Evolutionary conservation across 2,797 vertebrate species (phyloP).

Genomic region (Aselliscus stoliczkanus): DNA sequence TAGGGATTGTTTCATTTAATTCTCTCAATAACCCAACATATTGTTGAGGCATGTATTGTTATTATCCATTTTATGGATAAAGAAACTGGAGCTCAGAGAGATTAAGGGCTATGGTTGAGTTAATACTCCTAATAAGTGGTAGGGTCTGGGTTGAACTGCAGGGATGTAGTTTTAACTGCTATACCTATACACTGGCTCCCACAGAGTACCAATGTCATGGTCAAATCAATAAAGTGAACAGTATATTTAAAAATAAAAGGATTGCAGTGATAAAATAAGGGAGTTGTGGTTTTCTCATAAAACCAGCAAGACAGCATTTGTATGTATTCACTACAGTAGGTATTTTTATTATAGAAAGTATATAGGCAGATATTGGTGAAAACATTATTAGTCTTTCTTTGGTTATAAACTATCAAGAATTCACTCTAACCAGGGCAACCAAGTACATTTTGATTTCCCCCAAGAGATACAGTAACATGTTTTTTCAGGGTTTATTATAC

Average conservation of each 20-base stretch:
- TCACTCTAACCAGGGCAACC: background rate
- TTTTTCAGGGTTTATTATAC: background rate
- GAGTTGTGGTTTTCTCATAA: background rate
- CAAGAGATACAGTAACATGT: background rate
- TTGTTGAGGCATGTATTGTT: background rate
- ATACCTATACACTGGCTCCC: background rate
- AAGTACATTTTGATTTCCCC: background rate
- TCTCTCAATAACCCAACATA: background rate
- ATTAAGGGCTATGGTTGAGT: background rate
- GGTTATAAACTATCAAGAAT: background rate
- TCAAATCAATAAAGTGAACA: background rate
- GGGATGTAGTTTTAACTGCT: background rate
- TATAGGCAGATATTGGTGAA: background rate
- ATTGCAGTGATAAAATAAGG: background rate
- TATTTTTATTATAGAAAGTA: background rate
- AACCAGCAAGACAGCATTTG: background rate
- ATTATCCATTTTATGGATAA: conserved; percentile 3
- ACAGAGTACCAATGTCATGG: background rate
- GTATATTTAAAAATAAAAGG: background rate
- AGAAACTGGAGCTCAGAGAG: background rate
- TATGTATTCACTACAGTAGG: background rate
- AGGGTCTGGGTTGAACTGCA: background rate
- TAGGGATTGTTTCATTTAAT: background rate
- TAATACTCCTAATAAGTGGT: background rate
- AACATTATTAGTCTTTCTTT: background rate